Base-by-base conservation (phyloP, 2,113 vertebrate species). In the Dasypus novemcinctus region DNA sequence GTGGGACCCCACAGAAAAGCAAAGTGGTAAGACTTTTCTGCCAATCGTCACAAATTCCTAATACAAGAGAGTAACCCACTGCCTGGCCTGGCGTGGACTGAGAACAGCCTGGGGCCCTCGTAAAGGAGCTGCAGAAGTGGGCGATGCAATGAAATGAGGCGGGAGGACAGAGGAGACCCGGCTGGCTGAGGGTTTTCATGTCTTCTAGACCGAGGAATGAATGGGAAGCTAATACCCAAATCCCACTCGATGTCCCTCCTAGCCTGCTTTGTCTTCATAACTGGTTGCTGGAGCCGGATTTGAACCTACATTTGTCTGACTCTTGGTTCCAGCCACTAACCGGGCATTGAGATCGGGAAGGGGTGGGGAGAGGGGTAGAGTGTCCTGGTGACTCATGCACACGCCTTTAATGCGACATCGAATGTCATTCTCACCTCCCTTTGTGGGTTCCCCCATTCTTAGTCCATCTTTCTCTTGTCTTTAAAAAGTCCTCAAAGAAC, bases 231-330 rank as follows among this genome's bases (percentile, higher is more conserved):
- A 43, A 52, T 5, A 2, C 36, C 27, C 13, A 81, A 18, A 7
- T 46, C 25, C 36, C n/a, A 2, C 0, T 13, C 43, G 23, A 5
- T 3, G 11, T 52, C 9, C 38, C 25, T 29, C 4, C 10, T 27
- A 38, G 61, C 46, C 61, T 66, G 61, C 31, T 38, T 36, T 38
- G 15, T 78, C 64, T 49, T 46, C 1, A 0, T 18, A 27, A 20
- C 36, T 68, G 4, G 1, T 61, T 10, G 43, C 43, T 46, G 15
- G 17, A n/a, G 36, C 52, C 83, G 68, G 41, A 81, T 86, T 90
- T 69, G 49, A 11, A 49, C 81, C 61, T 49, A n/a, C 14, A 27
- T 27, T 36, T 38, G 17, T n/a, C 38, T 27, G 63, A 43, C 14
- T 20, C 49, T 41, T 43, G 33, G 27, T 54, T 79, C 46, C 43